phyloP scores from a whole-genome alignment of 1,140 invertebrate genomes.

The Rhopalosiphum maidis region DNA sequence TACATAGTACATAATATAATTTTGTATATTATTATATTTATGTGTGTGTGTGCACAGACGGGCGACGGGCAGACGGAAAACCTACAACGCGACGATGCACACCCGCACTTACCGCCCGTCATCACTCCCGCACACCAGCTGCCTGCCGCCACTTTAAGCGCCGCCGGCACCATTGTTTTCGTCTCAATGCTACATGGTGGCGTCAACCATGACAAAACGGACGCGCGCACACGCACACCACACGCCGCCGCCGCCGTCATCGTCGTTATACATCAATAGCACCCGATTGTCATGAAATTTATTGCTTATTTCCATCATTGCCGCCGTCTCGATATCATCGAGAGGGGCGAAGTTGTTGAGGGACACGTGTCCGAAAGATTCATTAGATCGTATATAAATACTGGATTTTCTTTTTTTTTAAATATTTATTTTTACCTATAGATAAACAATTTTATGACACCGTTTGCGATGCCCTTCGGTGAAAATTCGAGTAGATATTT shows the following conservation, averaged over 20 bases:
- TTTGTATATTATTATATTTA: neutral
- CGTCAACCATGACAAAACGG: conserved; percentile 51
- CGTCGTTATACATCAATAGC: conserved; percentile 14
- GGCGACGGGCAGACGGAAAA: conserved; percentile 22
- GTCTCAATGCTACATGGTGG: conserved; percentile 39
- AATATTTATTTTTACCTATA: neutral
- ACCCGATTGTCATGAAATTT: conserved; percentile 54
- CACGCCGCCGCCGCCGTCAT: neutral
- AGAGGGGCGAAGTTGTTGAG: neutral
- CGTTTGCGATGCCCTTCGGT: neutral
- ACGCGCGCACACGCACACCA: neutral
- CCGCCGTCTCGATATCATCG: neutral
- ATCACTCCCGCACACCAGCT: conserved; percentile 1
- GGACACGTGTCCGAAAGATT: neutral
- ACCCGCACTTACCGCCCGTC: neutral
- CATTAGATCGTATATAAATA: neutral
- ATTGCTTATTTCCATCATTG: conserved; percentile 40
- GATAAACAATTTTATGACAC: neutral
- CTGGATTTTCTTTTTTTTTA: neutral
- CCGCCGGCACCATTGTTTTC: conserved; percentile 40
- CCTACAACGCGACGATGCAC: neutral
- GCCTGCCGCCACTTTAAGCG: conserved; percentile 15
- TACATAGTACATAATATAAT: neutral
- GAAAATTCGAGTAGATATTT: neutral
- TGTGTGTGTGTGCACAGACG: neutral